A percentile compares a stretch with the other conserved stretches of the same genome.
These are phyloP conservation scores for Phalacrocorax brasilianus DNA, from an alignment of 2,113 vertebrate species.

Conservation along the genomic window DNA sequence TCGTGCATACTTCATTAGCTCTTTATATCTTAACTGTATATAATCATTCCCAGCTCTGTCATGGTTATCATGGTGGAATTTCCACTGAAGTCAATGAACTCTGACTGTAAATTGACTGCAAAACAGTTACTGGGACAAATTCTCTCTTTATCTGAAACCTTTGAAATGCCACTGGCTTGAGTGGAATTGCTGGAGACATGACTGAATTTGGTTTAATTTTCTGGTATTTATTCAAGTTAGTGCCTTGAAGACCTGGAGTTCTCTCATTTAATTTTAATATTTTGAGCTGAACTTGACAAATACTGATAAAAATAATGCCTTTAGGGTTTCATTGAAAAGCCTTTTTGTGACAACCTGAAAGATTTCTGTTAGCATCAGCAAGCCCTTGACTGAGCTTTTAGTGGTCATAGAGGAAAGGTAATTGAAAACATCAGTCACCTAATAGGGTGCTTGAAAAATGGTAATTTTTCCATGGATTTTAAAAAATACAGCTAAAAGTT, in stretches of 20 bases:
- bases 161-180: constrained; percentile 32
- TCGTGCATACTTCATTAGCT: constrained; percentile 24
- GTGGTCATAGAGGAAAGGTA: constrained; percentile 1
- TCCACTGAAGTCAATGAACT: constrained; percentile 35
- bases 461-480: not conserved
- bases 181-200: constrained; percentile 16
- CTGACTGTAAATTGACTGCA: constrained; percentile 6
- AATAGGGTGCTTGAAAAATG: not conserved
- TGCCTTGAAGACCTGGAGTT: constrained; percentile 38
- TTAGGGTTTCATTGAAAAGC: not conserved
- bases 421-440: constrained; percentile 23
- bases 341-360: constrained; percentile 12
- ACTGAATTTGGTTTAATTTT: constrained; percentile 53
- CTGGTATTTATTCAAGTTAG: constrained; percentile 50
- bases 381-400: constrained; percentile 2
- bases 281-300: constrained; percentile 46
- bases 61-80: constrained; percentile 30
- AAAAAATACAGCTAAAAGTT: not conserved
- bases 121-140: constrained; percentile 50
- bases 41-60: constrained; percentile 42
- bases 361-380: constrained; percentile 3
- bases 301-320: constrained; percentile 46
- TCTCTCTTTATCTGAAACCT: constrained; percentile 39
- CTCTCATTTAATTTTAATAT: constrained; percentile 50
- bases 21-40: constrained; percentile 30